A percentile compares a stretch with the other conserved stretches of the same genome.
These are phyloP conservation scores for Oscheius onirici DNA, from an alignment of 2,888 invertebrate genomes.

Conservation along the genomic window DNA sequence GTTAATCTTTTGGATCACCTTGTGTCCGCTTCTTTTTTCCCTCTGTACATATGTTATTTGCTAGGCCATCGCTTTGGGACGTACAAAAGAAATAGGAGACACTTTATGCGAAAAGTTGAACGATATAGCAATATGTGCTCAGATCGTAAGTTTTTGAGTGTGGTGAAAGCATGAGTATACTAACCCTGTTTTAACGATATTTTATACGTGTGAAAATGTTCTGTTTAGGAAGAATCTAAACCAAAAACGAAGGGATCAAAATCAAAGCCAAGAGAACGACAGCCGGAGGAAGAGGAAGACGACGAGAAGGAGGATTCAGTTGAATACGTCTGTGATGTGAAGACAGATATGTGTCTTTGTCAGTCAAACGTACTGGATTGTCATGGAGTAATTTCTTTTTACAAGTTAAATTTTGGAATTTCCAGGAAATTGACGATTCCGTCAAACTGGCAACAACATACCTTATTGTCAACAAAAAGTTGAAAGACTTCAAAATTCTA, in stretches of 20 bases:
- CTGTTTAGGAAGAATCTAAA: neutral
- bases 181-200: neutral
- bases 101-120: neutral
- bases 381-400: constrained; percentile 14
- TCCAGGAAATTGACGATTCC: neutral
- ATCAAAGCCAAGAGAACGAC: neutral
- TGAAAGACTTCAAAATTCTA: constrained; percentile 36
- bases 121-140: neutral
- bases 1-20: neutral
- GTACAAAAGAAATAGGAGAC: neutral
- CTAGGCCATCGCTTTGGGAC: neutral
- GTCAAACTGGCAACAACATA: neutral
- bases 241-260: neutral
- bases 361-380: constrained; percentile 41
- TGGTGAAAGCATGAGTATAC: neutral
- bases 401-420: neutral
- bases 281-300: neutral
- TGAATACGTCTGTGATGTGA: neutral
- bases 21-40: neutral
- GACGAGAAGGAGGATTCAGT: neutral
- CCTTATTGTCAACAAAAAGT: neutral
- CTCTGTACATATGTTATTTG: neutral
- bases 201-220: neutral
- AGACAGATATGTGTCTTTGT: constrained; percentile 40
- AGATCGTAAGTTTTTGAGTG: neutral